Evolutionary conservation across 23 tunicate species (phyloP), one percentile per base, ranked within the genome.

Genomic region (Trididemnum miniatum): DNA sequence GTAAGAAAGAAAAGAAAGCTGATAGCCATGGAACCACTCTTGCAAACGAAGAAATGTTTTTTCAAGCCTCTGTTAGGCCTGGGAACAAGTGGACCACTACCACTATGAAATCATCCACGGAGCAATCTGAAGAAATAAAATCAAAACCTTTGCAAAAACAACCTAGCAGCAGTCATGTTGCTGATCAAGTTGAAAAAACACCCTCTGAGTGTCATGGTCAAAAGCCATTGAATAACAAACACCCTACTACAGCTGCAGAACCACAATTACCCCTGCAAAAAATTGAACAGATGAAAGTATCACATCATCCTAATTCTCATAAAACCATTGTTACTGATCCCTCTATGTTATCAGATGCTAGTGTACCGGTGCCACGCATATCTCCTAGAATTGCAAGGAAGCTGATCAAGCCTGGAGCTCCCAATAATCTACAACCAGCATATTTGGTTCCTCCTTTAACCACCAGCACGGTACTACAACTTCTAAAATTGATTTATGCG

Each of bases 1-100:
- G 71, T 37, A 89, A 80, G 34, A 84, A 89, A 24, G 37, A 37
- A 31, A 51, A 31, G 35, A 90, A 90, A 52, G 65, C 89, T 1
- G 96, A 90, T 72, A 90, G 96, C 72, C 96, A 90, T 80, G 96
- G 96, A 28, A 90, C 96, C 20, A 90, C 96, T 20, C 64, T 80
- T n/a, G 96, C 87, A 20, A 83, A 90, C 59, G 96, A 90, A 73
- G 96, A 90, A 80, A 76, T 89, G 0, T 78, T 82, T 60, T 90
- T 90, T 64, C 89, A 90, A 72, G 86, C 95, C 22, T 65, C 59
- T 0, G 74, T 69, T 12, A 33, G 59, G 31, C 5, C 84, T 22
- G 88, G 76, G 20, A 59, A 59, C 1, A 59, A 51, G 30, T 35
- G 28, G 44, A 33, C 50, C 22, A 69, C 75, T 27, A 4, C 28